Evolutionary conservation across 2,888 invertebrate genomes (phyloP), one percentile per base, ranked within the genome.

Genomic region (Lampropteryx suffumata): DNA sequence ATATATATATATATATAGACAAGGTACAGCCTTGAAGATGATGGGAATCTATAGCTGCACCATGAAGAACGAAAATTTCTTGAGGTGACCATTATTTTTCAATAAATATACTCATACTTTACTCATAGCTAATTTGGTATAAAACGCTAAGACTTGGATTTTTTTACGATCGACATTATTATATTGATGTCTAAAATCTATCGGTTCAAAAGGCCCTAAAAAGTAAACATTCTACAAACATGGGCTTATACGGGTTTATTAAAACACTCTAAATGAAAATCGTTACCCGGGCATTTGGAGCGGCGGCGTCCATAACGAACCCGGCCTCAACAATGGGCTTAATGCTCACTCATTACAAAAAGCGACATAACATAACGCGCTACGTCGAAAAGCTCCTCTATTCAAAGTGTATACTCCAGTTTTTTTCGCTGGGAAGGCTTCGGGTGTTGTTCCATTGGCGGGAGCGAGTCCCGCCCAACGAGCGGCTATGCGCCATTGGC

Each of bases 331-430:
- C 89, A 90, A 89, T 88, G 82, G 89, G 85, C 89, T 90, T 89
- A 90, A 84, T 85, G 86, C 86, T 82, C 84, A 87, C 89, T 89
- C 85, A 90, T 89, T 89, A 90, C 88, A 89, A 90, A 85, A 89
- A 88, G 86, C 88, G 84, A 86, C 87, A 87, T 86, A 89, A 89
- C 86, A 84, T 87, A 88, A 85, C 89, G 82, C 79, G 84, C 84
- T 79, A 76, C 85, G 82, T 86, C 81, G 83, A 89, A 62, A 89
- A 89, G 89, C 87, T 89, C 74, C 84, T 86, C 82, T 86, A 84
- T 88, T 87, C 84, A 86, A 79, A 87, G 86, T 79, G 89, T 88
- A 88, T 89, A 88, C 90, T 85, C 84, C 79, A 86, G 80, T 83
- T 87, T 88, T 82, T 82, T 90, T 82, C 69, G 79, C 74, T 78